Evolutionary conservation across 2,797 vertebrate genomes (phyloP).

Genomic region (Staurois parvus): DNA sequence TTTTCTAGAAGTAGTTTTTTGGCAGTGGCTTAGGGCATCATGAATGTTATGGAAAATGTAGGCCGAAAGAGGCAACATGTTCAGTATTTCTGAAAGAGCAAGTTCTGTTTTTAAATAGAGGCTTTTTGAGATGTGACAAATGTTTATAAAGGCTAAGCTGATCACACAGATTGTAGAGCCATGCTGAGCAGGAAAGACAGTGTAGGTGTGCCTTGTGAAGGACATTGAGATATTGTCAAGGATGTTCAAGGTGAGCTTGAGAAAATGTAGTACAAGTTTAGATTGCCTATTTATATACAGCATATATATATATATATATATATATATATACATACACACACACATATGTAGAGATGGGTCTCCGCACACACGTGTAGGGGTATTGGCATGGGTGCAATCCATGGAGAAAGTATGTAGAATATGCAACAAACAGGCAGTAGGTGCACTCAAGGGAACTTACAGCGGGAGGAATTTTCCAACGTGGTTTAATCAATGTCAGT

Average conservation of each 20-base stretch:
- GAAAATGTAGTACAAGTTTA: no score
- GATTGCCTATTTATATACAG: no score
- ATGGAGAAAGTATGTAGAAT: no score
- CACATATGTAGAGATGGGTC: no score
- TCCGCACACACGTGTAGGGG: no score
- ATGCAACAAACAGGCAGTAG: no score
- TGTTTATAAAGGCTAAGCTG: background rate
- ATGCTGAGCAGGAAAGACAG: background rate
- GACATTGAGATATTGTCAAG: background rate
- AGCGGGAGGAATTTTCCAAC: no score
- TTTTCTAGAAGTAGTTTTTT: background rate
- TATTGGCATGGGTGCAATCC: no score
- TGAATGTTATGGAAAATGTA: background rate
- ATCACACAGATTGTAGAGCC: background rate
- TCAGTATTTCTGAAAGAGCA: background rate
- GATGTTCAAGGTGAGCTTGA: background rate
- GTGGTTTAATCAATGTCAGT: no score
- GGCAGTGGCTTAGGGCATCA: background rate
- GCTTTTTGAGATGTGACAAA: background rate
- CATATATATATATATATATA: no score
- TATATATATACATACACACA: no score
- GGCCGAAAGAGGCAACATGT: background rate
- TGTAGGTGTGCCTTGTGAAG: background rate
- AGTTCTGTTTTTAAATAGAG: background rate
- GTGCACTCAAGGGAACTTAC: no score